Percentiles rank a stretch among this genome's conserved stretches.
Conservation (phyloP, 2,888 invertebrate species). For the Syrista parreyssii region DNA sequence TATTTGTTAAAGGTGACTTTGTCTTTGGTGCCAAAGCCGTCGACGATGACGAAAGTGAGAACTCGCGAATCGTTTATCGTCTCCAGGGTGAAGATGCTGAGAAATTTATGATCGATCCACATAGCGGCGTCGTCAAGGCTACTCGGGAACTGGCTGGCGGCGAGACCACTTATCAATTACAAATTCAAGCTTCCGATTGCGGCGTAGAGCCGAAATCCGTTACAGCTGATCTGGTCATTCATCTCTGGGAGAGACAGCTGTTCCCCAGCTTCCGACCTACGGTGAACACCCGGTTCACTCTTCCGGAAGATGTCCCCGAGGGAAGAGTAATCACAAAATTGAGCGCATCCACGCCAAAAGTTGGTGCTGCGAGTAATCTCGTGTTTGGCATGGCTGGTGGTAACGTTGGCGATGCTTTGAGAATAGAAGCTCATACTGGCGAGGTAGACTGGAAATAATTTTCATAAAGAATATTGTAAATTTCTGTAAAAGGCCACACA, state of each 20-base stretch:
- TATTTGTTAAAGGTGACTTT: constrained; percentile 72
- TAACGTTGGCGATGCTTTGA: constrained; percentile 88
- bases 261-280: constrained; percentile 84
- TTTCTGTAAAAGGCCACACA: background rate
- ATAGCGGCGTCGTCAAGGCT: constrained; percentile 90
- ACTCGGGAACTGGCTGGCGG: constrained; percentile 74
- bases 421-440: constrained; percentile 82
- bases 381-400: constrained; percentile 93
- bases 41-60: constrained; percentile 85
- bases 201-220: constrained; percentile 78
- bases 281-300: constrained; percentile 78
- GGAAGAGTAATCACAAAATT: constrained; percentile 82
- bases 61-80: constrained; percentile 84
- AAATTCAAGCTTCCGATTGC: constrained; percentile 85
- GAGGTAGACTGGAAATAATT: constrained; percentile 63
- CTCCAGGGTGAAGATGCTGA: constrained; percentile 82
- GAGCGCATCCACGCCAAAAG: constrained; percentile 83
- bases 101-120: constrained; percentile 81
- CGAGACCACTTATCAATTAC: constrained; percentile 75
- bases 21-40: constrained; percentile 90
- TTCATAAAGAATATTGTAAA: background rate
- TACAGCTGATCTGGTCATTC: constrained; percentile 80
- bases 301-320: constrained; percentile 83
- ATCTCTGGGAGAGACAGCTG: constrained; percentile 79
- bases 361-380: constrained; percentile 76